A percentile compares a stretch with the other conserved stretches of the same genome.
These are phyloP conservation scores for Porphyrio hochstetteri DNA, from an alignment of 2,113 vertebrate genomes.

Conservation along the genomic window DNA sequence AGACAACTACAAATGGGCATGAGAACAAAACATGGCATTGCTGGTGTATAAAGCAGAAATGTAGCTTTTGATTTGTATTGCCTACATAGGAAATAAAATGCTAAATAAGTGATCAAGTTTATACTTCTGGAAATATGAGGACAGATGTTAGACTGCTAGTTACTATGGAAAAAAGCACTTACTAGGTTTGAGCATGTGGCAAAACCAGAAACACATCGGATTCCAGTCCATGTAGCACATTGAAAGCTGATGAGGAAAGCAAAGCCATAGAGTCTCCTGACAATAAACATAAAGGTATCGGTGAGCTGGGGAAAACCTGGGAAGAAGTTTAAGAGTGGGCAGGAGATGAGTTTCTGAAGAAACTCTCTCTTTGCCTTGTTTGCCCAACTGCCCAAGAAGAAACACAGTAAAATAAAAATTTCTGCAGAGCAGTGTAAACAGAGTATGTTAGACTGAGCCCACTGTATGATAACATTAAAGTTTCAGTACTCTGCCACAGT, in stretches of 20 bases:
- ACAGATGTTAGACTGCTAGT: neutral
- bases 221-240: neutral
- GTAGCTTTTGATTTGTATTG: neutral
- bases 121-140: neutral
- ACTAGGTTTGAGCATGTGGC: neutral
- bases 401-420: conserved; percentile 19
- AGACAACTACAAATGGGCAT: neutral
- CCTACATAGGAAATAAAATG: neutral
- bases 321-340: neutral
- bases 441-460: conserved; percentile 22
- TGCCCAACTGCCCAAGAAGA: neutral
- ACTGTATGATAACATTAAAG: conserved; percentile 21
- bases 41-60: neutral
- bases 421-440: conserved; percentile 23
- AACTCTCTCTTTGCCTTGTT: neutral
- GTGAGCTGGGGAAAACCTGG: neutral
- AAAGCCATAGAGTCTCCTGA: neutral
- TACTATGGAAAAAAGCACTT: neutral
- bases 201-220: neutral
- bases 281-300: neutral
- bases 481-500: conserved; percentile 35
- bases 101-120: neutral
- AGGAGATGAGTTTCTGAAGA: neutral
- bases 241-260: neutral
- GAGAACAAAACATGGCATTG: neutral